phyloP scores from a whole-genome alignment of 2,113 vertebrate genomes.

The Lasiurus borealis region DNA sequence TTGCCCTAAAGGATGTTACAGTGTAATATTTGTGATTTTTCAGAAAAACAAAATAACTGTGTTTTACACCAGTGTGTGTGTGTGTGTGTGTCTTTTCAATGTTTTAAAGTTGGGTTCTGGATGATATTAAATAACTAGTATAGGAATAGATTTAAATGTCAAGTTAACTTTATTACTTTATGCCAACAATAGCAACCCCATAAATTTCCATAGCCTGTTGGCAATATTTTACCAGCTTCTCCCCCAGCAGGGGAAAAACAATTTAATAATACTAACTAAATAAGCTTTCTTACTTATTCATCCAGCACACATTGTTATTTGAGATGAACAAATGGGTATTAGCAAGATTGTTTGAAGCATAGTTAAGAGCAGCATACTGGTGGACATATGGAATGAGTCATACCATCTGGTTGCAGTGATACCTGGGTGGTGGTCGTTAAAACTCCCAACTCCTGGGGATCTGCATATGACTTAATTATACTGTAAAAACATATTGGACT shows the following conservation, averaged over 20 bases:
- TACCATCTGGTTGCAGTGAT: constrained; percentile 55
- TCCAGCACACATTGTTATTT: constrained; percentile 48
- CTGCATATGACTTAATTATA: constrained; percentile 52
- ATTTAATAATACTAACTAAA: constrained; percentile 60
- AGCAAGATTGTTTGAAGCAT: constrained; percentile 38
- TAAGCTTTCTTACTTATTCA: constrained; percentile 40
- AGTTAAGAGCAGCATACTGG: constrained; percentile 35
- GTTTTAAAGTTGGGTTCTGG: not conserved
- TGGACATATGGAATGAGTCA: constrained; percentile 57
- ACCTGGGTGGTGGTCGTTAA: constrained; percentile 68
- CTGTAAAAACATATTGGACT: constrained; percentile 21
- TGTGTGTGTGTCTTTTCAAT: not conserved
- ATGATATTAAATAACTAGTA: constrained; percentile 12
- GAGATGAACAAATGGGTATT: constrained; percentile 54
- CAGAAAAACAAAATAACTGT: not conserved
- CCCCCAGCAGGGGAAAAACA: constrained; percentile 50
- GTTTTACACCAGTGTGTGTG: not conserved
- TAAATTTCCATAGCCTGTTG: constrained; percentile 55
- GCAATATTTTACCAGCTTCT: constrained; percentile 65
- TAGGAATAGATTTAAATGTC: constrained; percentile 48
- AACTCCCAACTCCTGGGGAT: not conserved
- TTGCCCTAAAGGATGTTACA: not conserved
- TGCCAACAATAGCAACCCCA: constrained; percentile 40
- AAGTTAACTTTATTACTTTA: constrained; percentile 66
- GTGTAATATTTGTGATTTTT: constrained; percentile 51